These are phyloP conservation scores for Castor canadensis DNA, from an alignment of 2,113 vertebrate species.

Conservation along the genomic window DNA sequence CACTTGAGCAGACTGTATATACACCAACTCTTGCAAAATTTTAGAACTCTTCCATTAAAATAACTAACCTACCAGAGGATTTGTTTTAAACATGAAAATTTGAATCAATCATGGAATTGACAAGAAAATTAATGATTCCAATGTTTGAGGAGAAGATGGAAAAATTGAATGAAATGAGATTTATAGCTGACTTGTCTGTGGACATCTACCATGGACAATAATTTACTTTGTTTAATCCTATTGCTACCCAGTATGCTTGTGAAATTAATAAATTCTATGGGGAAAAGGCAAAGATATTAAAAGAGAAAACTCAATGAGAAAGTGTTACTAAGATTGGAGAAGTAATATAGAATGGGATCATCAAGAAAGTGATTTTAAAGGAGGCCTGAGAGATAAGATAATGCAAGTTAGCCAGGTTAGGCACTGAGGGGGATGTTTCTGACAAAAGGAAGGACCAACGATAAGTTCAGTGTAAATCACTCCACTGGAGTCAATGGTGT, in stretches of 20 bases:
- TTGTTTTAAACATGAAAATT: background rate
- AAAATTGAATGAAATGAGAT: background rate
- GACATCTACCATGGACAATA: background rate
- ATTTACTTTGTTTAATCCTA: background rate
- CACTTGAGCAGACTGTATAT: background rate
- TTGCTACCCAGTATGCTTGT: background rate
- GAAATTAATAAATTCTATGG: background rate
- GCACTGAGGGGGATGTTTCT: background rate
- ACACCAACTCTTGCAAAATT: background rate
- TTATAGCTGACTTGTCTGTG: accelerated
- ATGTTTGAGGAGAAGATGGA: background rate
- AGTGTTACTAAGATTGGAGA: background rate
- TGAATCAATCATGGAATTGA: background rate
- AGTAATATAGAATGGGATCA: background rate
- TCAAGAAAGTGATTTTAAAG: background rate
- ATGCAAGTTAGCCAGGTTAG: background rate
- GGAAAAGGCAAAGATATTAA: background rate
- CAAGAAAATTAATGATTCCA: background rate
- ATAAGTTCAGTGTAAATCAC: background rate
- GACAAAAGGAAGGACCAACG: background rate
- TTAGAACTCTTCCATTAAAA: background rate
- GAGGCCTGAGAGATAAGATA: background rate
- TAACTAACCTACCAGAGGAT: background rate
- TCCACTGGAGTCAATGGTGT: background rate
- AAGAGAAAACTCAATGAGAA: background rate